These are phyloP conservation scores for Etheostoma perlongum DNA, from an alignment of 2,797 vertebrate genomes.

Conservation along the genomic window DNA sequence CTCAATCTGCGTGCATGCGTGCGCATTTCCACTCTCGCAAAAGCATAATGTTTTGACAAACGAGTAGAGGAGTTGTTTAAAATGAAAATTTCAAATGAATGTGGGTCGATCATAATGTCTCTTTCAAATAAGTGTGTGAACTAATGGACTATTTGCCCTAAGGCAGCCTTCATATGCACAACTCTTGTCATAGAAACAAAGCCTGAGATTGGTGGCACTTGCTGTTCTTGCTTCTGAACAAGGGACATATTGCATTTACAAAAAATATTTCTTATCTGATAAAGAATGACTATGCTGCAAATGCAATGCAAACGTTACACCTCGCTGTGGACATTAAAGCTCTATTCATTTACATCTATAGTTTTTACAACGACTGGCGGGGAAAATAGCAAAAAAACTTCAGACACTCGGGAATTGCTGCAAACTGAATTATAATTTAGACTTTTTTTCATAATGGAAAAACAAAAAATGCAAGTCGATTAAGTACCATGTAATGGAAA, in stretches of 20 bases:
- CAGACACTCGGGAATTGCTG: too few relatives aligned
- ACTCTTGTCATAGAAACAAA: constrained; percentile 46
- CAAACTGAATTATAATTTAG: too few relatives aligned
- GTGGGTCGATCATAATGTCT: constrained; percentile 67
- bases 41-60: constrained; percentile 6
- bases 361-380: too few relatives aligned
- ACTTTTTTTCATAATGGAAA: too few relatives aligned
- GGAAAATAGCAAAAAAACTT: too few relatives aligned
- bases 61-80: constrained; percentile 1
- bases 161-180: constrained; percentile 49
- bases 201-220: constrained; percentile 31
- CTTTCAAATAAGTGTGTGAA: constrained; percentile 67
- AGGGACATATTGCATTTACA: constrained; percentile 13
- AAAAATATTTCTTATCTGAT: constrained; percentile 6
- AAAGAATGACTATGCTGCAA: neutral
- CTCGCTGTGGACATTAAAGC: constrained; percentile 7
- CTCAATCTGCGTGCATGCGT: too few relatives aligned
- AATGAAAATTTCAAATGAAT: constrained; percentile 48
- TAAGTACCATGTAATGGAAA: too few relatives aligned
- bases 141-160: constrained; percentile 67
- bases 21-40: too few relatives aligned
- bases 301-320: neutral
- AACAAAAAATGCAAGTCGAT: too few relatives aligned
- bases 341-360: constrained; percentile 12
- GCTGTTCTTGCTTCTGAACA: constrained; percentile 18